Evolutionary conservation across 2,888 invertebrate species (phyloP), one percentile per base, ranked within the genome.

Genomic region (Ectemnius lituratus): DNA sequence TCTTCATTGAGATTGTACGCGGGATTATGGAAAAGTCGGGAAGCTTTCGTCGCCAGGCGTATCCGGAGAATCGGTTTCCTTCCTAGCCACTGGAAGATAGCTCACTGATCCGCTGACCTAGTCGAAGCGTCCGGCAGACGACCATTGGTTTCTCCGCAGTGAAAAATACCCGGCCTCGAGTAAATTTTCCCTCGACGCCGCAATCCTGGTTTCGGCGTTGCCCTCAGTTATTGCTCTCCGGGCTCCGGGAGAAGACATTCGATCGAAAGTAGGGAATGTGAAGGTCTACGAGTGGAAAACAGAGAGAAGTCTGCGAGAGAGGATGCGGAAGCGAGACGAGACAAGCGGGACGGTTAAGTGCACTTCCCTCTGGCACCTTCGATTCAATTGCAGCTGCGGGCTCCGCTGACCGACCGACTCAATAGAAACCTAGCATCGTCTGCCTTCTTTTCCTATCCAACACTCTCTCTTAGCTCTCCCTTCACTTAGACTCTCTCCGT

Each of bases 321-420:
- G 37, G 37, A 14, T 52, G 52, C 13, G 52, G 63, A 80, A 80
- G 67, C 68, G 72, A 76, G 76, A 81, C 75, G 82, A 85, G 83
- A 84, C 79, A 82, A 83, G 83, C 80, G 79, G 82, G 80, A 83
- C 76, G 52, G 80, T 80, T 86, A 85, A 88, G 85, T 85, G 86
- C 84, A 83, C 84, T 85, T 84, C 79, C 78, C 79, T 73, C 70
- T 76, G 76, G 75, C 83, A 80, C 80, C 79, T 85, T 85, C 85
- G 84, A 87, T 87, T 87, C 86, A 85, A 87, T 87, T 85, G 84
- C 83, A 23, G 23, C 23, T 23, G 23, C 23, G 23, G 80, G 75
- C 80, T 73, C 64, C 73, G 73, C 79, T 73, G 73, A 23, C 84
- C 79, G 83, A 76, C 78, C 85, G 80, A 74, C 75, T 82, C 82